Conservation (phyloP, 2,888 invertebrate genomes). For the Lithosia quadra region DNA sequence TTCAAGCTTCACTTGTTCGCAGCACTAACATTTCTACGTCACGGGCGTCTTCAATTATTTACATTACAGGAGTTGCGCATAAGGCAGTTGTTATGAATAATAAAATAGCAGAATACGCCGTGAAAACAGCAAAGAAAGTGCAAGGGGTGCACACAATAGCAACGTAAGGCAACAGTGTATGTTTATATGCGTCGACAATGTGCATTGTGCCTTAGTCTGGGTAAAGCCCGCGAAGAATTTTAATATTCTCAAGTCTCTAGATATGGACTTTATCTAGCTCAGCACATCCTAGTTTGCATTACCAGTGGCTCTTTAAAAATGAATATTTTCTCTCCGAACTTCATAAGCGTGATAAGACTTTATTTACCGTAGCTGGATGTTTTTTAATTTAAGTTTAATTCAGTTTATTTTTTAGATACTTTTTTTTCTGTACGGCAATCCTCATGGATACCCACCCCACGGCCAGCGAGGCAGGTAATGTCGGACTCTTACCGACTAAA, state of each 20-base stretch:
- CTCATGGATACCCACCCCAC: too few relatives aligned
- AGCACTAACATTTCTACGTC: constrained; percentile 62
- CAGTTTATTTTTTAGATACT: background rate
- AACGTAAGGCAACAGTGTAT: constrained; percentile 83
- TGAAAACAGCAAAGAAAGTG: constrained; percentile 79
- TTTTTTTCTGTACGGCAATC: background rate
- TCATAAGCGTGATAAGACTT: constrained; percentile 19
- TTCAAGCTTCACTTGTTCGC: constrained; percentile 55
- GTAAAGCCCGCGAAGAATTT: constrained; percentile 51
- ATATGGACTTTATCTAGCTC: constrained; percentile 64
- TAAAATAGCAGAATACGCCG: constrained; percentile 79
- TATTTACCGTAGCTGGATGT: background rate
- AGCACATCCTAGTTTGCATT: constrained; percentile 66
- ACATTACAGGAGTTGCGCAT: constrained; percentile 75
- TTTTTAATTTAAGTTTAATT: background rate
- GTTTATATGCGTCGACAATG: constrained; percentile 83
- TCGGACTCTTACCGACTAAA: too few relatives aligned
- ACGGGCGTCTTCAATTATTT: constrained; percentile 82
- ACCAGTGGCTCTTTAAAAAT: constrained; percentile 66
- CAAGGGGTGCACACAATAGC: constrained; percentile 81
- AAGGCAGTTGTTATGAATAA: constrained; percentile 83
- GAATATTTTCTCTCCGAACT: constrained; percentile 65
- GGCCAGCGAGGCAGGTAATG: too few relatives aligned
- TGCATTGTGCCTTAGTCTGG: constrained; percentile 76
- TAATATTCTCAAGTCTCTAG: constrained; percentile 65